These are phyloP conservation scores for Astreopora myriophthalma DNA, from an alignment of 64 coral and sea anemone species.

Conservation along the genomic window DNA sequence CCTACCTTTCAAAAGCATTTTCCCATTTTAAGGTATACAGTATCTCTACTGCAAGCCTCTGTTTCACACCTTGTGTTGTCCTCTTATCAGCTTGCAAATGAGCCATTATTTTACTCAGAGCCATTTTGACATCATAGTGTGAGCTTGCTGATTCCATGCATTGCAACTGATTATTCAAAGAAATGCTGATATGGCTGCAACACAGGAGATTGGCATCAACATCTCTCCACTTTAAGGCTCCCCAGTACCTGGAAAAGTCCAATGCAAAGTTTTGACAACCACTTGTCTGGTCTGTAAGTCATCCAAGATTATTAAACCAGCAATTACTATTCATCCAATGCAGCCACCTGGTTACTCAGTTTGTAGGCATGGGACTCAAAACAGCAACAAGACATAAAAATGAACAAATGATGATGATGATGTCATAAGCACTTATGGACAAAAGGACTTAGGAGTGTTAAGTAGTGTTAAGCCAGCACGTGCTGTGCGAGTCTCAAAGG, in stretches of 20 bases:
- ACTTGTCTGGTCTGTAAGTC: too few relatives aligned
- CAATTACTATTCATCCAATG: too few relatives aligned
- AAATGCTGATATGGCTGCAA: slow-evolving; percentile 16
- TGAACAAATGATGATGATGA: too few relatives aligned
- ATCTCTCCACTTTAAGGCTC: slow-evolving; percentile 63
- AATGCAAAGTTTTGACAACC: too few relatives aligned
- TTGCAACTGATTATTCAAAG: slow-evolving; percentile 45
- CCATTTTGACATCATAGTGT: slow-evolving; percentile 76
- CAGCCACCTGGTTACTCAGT: too few relatives aligned
- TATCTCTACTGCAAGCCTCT: slow-evolving; percentile 46
- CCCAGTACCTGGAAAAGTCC: slow-evolving; percentile 22
- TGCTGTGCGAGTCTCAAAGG: too few relatives aligned
- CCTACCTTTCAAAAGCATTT: slow-evolving; percentile 85
- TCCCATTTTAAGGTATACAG: slow-evolving; percentile 81
- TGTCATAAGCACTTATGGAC: too few relatives aligned
- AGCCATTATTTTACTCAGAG: slow-evolving; percentile 52
- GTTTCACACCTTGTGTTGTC: background rate
- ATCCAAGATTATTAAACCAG: too few relatives aligned
- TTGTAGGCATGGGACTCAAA: too few relatives aligned
- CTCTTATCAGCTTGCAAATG: slow-evolving; percentile 73
- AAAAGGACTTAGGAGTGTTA: too few relatives aligned
- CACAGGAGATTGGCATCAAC: slow-evolving; percentile 70
- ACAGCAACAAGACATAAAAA: too few relatives aligned
- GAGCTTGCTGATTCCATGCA: slow-evolving; percentile 69
- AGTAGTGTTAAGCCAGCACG: too few relatives aligned